Evolutionary conservation across 2,113 vertebrate genomes (phyloP).

Genomic region (Corythornis cristatus): DNA sequence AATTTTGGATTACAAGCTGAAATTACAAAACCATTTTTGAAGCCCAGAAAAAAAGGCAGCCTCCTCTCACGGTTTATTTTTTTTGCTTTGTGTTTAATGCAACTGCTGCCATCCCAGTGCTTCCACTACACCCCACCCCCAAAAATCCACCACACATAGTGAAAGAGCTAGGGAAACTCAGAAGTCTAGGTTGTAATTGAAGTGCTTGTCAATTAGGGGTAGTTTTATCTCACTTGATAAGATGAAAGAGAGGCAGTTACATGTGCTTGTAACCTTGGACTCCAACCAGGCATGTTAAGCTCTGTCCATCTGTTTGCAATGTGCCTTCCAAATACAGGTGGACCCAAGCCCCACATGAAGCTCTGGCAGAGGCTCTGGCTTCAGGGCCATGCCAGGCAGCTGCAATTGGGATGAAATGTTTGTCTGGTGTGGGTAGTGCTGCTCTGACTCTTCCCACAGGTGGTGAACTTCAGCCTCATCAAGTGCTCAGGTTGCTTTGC

Average conservation of each 20-base stretch:
- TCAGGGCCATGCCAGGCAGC: too few relatives aligned
- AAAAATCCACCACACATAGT: neutral
- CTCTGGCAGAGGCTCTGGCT: neutral
- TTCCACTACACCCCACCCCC: neutral
- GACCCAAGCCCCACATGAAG: neutral
- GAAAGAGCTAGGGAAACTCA: neutral
- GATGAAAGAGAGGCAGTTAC: neutral
- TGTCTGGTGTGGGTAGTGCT: neutral
- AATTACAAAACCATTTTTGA: too few relatives aligned
- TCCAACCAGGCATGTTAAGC: neutral
- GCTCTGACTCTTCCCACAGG: too few relatives aligned
- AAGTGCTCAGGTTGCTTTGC: neutral
- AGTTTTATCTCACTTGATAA: neutral
- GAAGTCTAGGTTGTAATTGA: neutral
- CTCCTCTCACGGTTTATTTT: neutral
- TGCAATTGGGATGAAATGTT: rapidly evolving
- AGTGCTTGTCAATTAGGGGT: neutral
- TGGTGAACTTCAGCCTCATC: neutral
- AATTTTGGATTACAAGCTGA: neutral
- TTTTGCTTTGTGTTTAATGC: neutral
- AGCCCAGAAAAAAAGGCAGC: neutral
- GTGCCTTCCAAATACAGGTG: neutral
- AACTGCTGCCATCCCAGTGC: neutral
- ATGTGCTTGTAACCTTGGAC: neutral
- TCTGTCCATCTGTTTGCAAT: neutral